phyloP scores from a whole-genome alignment of 2,888 invertebrate species.

The Dexiosoma caninum region DNA sequence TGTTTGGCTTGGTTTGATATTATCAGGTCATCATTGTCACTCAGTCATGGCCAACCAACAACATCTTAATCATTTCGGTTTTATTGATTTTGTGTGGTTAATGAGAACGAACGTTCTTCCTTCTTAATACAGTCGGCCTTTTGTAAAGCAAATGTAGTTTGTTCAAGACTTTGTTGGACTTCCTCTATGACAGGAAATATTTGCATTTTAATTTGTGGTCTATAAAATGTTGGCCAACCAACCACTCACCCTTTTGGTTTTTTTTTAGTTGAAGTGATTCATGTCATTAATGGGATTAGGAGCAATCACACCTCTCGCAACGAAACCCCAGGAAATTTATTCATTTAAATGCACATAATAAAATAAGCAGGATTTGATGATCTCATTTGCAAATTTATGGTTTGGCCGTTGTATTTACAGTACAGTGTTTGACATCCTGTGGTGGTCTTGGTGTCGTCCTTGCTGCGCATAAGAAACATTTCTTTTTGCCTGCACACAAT shows the following conservation, averaged over 20 bases:
- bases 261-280: background rate
- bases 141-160: background rate
- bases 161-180: background rate
- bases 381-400: slow-evolving; percentile 36
- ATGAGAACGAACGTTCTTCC: no score
- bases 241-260: slow-evolving; percentile 27
- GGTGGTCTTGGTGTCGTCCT: no score
- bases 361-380: slow-evolving; percentile 35
- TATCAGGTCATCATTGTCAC: no score
- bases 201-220: background rate
- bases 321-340: background rate
- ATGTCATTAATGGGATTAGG: slow-evolving; percentile 19
- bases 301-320: slow-evolving; percentile 19
- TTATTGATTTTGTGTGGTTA: no score
- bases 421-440: background rate
- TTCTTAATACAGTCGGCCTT: background rate
- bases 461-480: no score
- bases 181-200: background rate
- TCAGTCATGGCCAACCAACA: no score
- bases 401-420: slow-evolving; percentile 12
- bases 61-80: no score
- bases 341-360: slow-evolving; percentile 41
- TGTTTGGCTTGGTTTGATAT: no score
- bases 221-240: slow-evolving; percentile 7
- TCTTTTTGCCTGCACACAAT: no score